phyloP scores from a whole-genome alignment of 2,888 invertebrate genomes.

The Cenopis cana region DNA sequence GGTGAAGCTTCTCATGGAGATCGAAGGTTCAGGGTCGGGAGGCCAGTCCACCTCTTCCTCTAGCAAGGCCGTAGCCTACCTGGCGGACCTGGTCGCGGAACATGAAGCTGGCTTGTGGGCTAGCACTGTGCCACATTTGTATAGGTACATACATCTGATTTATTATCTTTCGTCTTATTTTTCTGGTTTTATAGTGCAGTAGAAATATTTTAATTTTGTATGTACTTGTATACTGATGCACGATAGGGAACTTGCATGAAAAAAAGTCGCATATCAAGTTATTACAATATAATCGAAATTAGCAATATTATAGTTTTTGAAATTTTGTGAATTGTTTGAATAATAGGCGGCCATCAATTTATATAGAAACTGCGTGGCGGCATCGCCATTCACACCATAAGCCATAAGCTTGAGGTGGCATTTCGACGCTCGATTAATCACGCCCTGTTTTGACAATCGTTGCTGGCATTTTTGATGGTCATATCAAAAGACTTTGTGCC shows the following conservation, averaged over 20 bases:
- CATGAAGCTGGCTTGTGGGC: slow-evolving; percentile 86
- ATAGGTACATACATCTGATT: slow-evolving; percentile 65
- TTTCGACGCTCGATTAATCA: background rate
- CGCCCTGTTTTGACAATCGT: background rate
- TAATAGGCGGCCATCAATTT: too few relatives aligned
- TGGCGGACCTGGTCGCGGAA: slow-evolving; percentile 73
- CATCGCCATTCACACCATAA: background rate
- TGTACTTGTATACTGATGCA: background rate
- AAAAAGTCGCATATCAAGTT: background rate
- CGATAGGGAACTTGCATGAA: background rate
- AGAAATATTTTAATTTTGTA: background rate
- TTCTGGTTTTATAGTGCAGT: slow-evolving; percentile 1
- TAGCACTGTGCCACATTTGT: slow-evolving; percentile 83
- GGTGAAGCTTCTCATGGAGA: slow-evolving; percentile 64
- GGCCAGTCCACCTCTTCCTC: slow-evolving; percentile 66
- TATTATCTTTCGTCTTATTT: background rate
- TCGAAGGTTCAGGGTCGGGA: slow-evolving; percentile 69
- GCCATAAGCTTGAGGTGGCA: background rate
- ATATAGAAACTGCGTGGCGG: too few relatives aligned
- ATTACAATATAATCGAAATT: background rate
- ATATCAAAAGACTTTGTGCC: background rate
- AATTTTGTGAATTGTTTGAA: too few relatives aligned
- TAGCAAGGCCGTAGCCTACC: slow-evolving; percentile 58
- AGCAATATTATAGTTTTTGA: background rate
- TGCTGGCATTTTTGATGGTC: background rate